These are phyloP conservation scores for Tyria jacobaeae DNA, from an alignment of 2,888 invertebrate genomes.

Conservation along the genomic window DNA sequence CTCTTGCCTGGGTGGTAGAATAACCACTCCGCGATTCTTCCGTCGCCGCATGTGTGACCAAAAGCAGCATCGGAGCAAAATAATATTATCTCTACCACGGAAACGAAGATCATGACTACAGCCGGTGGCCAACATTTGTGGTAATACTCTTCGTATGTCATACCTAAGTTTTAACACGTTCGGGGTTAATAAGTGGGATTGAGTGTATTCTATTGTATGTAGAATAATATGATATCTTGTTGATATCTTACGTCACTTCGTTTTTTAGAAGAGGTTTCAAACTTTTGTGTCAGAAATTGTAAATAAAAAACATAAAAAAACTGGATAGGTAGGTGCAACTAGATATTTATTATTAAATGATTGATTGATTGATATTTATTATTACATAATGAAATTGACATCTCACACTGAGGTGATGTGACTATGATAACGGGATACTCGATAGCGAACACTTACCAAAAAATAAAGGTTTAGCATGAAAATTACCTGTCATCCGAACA, in stretches of 20 bases:
- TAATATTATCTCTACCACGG: constrained; percentile 90
- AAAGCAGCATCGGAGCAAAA: constrained; percentile 73
- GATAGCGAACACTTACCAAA: not conserved
- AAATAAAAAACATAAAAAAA: not conserved
- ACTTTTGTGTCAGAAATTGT: not conserved
- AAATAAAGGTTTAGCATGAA: not conserved
- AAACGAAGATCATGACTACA: constrained; percentile 93
- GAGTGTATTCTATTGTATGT: no score
- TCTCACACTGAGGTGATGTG: no score
- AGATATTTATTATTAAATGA: no score
- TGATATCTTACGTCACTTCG: not conserved
- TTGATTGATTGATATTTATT: no score
- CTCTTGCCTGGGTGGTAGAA: constrained; percentile 93
- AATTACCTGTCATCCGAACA: constrained; percentile 62
- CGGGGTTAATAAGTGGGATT: not conserved
- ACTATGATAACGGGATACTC: not conserved
- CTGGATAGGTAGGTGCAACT: no score
- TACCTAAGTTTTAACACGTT: not conserved
- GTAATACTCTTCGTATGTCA: constrained; percentile 87
- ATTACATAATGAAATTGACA: no score
- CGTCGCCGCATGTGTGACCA: constrained; percentile 68
- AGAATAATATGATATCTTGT: no score
- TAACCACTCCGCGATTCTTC: constrained; percentile 90
- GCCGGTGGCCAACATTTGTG: constrained; percentile 93
- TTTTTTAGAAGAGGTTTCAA: not conserved